Base-by-base conservation (phyloP, 1,140 invertebrate species). In the Drosophila kohkoa region DNA sequence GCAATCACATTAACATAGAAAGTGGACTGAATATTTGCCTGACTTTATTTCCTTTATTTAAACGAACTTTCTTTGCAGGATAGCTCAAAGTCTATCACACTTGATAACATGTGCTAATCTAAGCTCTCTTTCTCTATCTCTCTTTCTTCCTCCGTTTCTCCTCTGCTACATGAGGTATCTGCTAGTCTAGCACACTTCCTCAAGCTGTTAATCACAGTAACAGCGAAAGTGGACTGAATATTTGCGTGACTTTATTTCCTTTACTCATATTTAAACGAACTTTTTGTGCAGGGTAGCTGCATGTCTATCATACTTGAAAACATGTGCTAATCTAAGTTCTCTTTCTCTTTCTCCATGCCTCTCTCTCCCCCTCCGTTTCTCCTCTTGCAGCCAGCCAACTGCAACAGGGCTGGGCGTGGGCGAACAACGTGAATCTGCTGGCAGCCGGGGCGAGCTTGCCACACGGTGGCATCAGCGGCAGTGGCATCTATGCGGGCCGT, bases 401-500 rank as follows among this genome's bases (percentile, higher is more conserved):
- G 13, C 95, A 95, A 82, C 93, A 94, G 70, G 93, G 93, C 0
- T 95, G 94, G 87, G 94, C 95, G 2, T 93, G 93, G 72, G 88
- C 93, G 1, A 93, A 95, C 78, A 93, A 94, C 64, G 93, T 95
- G 1, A 95, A 95, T 75, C 93, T 95, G 51, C 65, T 95, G 28
- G 94, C 94, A 0, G 81, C 95, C 55, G 95, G 94, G 45, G 94
- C 93, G 1, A 95, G 94, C 85, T 92, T 93, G 72, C 93, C 94
- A 0, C 28, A 60, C 5, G 68, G 92, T 7, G 94, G 94, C 8
- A 94, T 93, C 58, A 93, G 94, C 48, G 95, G 95, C 11, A 95
- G 94, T 43, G 95, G 95, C 25, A 95, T 96, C 43, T 96, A 94
- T 73, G 93, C 94, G 0, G 93, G 93, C 0, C 88, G 92, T 67